Evolutionary conservation across 2,888 invertebrate genomes (phyloP).

Genomic region (Falcaria lacertinaria): DNA sequence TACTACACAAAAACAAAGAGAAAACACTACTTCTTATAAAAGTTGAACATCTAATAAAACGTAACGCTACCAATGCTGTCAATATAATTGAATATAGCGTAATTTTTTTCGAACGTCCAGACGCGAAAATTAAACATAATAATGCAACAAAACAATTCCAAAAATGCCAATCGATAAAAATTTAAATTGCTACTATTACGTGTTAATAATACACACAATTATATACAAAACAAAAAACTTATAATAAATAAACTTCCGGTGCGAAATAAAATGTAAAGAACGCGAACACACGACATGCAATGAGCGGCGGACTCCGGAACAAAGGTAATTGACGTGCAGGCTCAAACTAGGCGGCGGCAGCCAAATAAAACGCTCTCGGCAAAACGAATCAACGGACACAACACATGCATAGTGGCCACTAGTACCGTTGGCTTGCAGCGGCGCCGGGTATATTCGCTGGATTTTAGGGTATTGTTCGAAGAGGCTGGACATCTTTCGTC

Average conservation of each 20-base stretch:
- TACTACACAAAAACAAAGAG: slow-evolving; percentile 1
- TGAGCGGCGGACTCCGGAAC: slow-evolving; percentile 48
- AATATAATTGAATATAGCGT: too few species aligned
- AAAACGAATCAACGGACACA: slow-evolving; percentile 48
- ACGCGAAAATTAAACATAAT: too few species aligned
- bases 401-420: slow-evolving; percentile 48
- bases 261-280: slow-evolving; percentile 49
- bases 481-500: slow-evolving; percentile 83
- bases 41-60: too few species aligned
- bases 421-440: slow-evolving; percentile 72
- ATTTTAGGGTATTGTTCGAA: slow-evolving; percentile 88
- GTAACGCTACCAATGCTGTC: too few species aligned
- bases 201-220: slow-evolving; percentile 35
- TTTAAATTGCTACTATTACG: slow-evolving; percentile 17
- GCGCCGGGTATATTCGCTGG: slow-evolving; percentile 87
- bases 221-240: slow-evolving; percentile 33
- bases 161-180: slow-evolving; percentile 6
- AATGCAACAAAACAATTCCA: too few species aligned
- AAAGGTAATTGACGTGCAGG: slow-evolving; percentile 63
- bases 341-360: slow-evolving; percentile 47
- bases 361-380: slow-evolving; percentile 48
- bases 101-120: too few species aligned
- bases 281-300: slow-evolving; percentile 67
- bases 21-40: not conserved
- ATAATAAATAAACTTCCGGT: slow-evolving; percentile 36